These are phyloP conservation scores for Phaethon lepturus DNA, from an alignment of 2,113 vertebrate genomes.

Conservation along the genomic window DNA sequence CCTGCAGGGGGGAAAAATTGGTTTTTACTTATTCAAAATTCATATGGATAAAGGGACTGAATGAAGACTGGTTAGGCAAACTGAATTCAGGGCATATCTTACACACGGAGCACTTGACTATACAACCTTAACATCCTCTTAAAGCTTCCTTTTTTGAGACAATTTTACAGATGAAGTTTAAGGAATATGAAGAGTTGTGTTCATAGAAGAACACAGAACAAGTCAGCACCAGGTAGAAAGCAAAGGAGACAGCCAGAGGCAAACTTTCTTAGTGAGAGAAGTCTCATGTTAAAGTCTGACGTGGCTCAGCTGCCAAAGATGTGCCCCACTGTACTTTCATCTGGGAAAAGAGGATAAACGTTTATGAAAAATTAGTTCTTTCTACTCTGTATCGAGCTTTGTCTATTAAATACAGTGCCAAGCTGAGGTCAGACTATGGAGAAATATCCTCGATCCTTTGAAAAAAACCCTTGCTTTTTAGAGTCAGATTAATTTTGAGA, in stretches of 20 bases:
- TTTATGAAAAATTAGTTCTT: not conserved
- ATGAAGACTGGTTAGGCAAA: not conserved
- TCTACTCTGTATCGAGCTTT: not conserved
- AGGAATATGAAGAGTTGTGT: not conserved
- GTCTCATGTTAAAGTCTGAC: not conserved
- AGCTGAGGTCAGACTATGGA: not conserved
- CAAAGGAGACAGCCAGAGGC: not conserved
- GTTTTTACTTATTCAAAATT: not conserved
- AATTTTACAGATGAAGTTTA: not conserved
- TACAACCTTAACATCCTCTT: not conserved
- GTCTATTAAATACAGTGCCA: not conserved
- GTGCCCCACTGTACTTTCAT: not conserved
- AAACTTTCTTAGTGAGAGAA: not conserved
- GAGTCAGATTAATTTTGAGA: not conserved
- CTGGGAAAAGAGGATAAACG: not conserved
- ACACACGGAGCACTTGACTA: not conserved
- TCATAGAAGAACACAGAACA: not conserved
- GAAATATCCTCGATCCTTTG: not conserved
- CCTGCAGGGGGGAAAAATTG: no score
- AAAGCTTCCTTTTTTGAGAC: not conserved
- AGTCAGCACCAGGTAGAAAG: not conserved
- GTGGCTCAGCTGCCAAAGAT: not conserved
- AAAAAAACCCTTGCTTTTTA: not conserved
- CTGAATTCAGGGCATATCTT: not conserved
- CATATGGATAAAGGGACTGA: not conserved